Percentiles rank a stretch among this genome's conserved stretches.
Evolutionary conservation across 2,888 invertebrate genomes (phyloP).

Genomic region (Pheosia tremula): DNA sequence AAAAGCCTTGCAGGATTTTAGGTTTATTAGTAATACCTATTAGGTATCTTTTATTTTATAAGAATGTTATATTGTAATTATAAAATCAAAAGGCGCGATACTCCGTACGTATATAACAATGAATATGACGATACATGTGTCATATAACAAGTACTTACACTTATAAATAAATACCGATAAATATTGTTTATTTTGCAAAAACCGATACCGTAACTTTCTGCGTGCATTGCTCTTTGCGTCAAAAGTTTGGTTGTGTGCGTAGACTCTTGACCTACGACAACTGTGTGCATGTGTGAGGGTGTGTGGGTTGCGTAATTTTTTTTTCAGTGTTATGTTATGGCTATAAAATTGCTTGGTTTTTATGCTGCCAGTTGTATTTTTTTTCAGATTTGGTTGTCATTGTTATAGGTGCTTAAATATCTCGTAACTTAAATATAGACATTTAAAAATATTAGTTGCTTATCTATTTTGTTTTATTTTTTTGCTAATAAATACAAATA

Average conservation of each 20-base stretch:
- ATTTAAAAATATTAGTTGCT: too few relatives aligned
- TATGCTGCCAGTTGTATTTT: too few relatives aligned
- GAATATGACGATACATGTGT: conserved; percentile 3
- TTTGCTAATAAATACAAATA: too few relatives aligned
- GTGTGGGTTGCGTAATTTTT: conserved; percentile 62
- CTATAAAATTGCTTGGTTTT: conserved; percentile 15
- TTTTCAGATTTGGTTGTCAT: too few relatives aligned
- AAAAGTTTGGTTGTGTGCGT: conserved; percentile 42
- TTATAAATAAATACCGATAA: conserved; percentile 26
- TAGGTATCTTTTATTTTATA: too few relatives aligned
- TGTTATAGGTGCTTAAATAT: too few relatives aligned
- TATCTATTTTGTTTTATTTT: too few relatives aligned
- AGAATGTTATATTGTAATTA: too few relatives aligned
- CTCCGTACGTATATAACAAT: not conserved
- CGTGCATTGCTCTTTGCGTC: conserved; percentile 65
- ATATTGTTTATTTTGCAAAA: conserved; percentile 62
- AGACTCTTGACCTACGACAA: conserved; percentile 60
- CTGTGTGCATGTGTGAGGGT: conserved; percentile 36
- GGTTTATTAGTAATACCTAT: not conserved
- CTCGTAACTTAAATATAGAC: too few relatives aligned
- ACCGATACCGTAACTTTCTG: conserved; percentile 57
- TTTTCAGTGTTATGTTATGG: conserved; percentile 21
- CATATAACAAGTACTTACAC: conserved; percentile 8
- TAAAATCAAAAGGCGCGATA: not conserved
- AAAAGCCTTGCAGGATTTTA: not conserved